A percentile compares a stretch with the other conserved stretches of the same genome.
Evolutionary conservation across 2,113 vertebrate species (phyloP).

Genomic region (Oxyura jamaicensis): DNA sequence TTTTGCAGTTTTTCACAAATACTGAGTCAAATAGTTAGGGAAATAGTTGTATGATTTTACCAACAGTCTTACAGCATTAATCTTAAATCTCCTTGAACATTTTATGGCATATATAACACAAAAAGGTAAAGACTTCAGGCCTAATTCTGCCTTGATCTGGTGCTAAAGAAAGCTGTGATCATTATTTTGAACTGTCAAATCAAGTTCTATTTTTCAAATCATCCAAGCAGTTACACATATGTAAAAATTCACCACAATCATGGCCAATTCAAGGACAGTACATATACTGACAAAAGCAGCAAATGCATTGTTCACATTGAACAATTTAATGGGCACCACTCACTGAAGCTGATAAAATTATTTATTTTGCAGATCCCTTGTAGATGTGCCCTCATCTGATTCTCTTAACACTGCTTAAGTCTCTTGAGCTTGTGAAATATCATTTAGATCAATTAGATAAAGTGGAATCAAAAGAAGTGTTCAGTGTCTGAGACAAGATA

Average conservation of each 20-base stretch:
- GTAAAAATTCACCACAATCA: not conserved
- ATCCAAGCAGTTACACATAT: not conserved
- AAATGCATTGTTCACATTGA: not conserved
- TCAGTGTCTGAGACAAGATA: constrained; percentile 26
- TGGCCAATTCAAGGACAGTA: not conserved
- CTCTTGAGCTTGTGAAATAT: constrained; percentile 62
- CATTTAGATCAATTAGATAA: constrained; percentile 74
- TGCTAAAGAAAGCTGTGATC: not conserved
- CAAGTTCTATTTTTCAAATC: not conserved
- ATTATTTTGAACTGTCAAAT: not conserved
- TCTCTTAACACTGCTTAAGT: constrained; percentile 35
- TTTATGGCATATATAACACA: not conserved
- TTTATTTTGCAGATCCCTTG: constrained; percentile 11
- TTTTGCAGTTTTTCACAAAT: not conserved
- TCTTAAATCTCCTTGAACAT: rapidly evolving
- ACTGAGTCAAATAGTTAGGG: not conserved
- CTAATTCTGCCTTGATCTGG: not conserved
- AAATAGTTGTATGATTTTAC: not conserved
- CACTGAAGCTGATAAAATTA: not conserved
- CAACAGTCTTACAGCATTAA: not conserved
- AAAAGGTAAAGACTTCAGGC: not conserved
- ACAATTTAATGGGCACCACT: not conserved
- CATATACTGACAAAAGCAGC: not conserved
- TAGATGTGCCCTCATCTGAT: constrained; percentile 12
- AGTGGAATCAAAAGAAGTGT: constrained; percentile 59